phyloP scores from a whole-genome alignment of 2,797 vertebrate genomes.

The Melopsittacus undulatus region DNA sequence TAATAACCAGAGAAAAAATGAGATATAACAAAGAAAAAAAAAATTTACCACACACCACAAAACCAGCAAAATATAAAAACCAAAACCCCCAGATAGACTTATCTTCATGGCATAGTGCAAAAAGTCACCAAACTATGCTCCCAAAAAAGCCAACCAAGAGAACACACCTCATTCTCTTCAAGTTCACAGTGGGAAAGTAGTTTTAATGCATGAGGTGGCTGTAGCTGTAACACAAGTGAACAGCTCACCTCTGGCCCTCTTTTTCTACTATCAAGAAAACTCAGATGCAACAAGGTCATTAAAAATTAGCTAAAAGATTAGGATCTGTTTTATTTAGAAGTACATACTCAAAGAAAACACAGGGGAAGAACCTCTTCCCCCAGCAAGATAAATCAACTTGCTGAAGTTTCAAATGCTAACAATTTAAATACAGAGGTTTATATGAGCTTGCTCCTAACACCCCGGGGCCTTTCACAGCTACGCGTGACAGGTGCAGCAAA shows the following conservation, averaged over 20 bases:
- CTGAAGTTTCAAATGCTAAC: neutral
- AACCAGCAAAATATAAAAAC: neutral
- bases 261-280: neutral
- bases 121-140: neutral
- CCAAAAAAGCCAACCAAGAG: neutral
- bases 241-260: accelerated
- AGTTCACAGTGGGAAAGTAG: neutral
- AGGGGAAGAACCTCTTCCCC: neutral
- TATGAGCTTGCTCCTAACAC: neutral
- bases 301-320: neutral
- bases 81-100: neutral
- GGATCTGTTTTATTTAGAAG: neutral
- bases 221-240: neutral
- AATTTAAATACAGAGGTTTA: neutral
- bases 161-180: neutral
- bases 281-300: neutral
- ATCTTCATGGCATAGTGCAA: neutral
- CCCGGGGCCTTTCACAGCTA: neutral
- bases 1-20: neutral
- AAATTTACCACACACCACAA: neutral
- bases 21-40: neutral
- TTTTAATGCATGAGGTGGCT: neutral
- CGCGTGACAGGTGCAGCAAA: accelerated
- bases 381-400: neutral
- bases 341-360: neutral